Evolutionary conservation across 2,888 invertebrate genomes (phyloP).

Genomic region (Cataglyphis cursor): DNA sequence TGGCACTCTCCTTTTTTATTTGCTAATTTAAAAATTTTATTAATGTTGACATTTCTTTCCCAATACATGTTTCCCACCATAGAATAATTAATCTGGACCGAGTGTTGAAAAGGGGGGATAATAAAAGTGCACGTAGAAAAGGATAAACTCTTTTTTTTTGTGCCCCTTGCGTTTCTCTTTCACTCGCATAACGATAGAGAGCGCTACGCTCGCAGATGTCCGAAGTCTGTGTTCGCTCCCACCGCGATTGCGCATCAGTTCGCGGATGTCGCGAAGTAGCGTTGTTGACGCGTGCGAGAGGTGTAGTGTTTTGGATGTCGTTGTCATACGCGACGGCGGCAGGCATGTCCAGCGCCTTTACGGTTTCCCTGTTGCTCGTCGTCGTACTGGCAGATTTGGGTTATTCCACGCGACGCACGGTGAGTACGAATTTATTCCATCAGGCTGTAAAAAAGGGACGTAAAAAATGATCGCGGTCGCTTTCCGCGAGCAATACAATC

Average conservation of each 20-base stretch:
- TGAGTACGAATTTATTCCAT: conserved; percentile 57
- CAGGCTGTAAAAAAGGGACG: neutral
- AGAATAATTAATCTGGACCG: too few species aligned
- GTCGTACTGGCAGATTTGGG: conserved; percentile 49
- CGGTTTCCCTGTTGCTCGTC: conserved; percentile 61
- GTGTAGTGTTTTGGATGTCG: conserved; percentile 56
- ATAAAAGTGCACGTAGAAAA: too few species aligned
- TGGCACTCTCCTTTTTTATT: too few species aligned
- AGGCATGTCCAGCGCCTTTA: conserved; percentile 68
- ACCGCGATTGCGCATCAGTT: conserved; percentile 58
- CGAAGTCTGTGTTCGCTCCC: neutral
- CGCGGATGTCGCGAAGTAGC: conserved; percentile 22
- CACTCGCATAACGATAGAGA: too few species aligned
- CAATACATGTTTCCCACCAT: too few species aligned
- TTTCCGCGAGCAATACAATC: neutral
- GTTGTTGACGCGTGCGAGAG: conserved; percentile 14
- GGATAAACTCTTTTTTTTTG: too few species aligned
- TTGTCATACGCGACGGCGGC: conserved; percentile 42
- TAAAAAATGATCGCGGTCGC: neutral
- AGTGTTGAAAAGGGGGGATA: too few species aligned
- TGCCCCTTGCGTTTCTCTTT: too few species aligned
- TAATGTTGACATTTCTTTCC: too few species aligned
- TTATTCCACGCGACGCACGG: conserved; percentile 61
- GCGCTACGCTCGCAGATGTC: too few species aligned
- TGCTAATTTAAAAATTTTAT: too few species aligned